phyloP scores from a whole-genome alignment of 2,888 invertebrate genomes.

The Kuschelorhynchus macadamiae region DNA sequence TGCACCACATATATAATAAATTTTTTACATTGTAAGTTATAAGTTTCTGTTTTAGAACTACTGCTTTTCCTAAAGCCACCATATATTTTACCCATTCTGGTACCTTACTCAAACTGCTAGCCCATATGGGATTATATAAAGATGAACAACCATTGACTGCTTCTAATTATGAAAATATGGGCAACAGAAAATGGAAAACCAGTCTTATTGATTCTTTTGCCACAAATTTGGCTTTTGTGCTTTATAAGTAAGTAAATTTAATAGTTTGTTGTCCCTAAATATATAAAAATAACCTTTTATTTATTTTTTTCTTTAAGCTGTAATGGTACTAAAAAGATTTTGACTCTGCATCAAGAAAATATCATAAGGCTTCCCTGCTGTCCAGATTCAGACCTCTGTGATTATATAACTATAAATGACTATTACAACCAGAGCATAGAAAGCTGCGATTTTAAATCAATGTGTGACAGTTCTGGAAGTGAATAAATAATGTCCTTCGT shows the following conservation, averaged over 20 bases:
- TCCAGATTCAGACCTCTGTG: conserved; percentile 76
- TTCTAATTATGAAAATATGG: conserved; percentile 66
- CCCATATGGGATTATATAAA: conserved; percentile 81
- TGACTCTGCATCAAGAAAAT: conserved; percentile 83
- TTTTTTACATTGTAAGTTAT: too few species aligned
- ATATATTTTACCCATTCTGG: conserved; percentile 89
- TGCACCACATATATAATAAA: too few species aligned
- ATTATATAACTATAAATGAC: conserved; percentile 72
- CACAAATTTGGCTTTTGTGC: conserved; percentile 84
- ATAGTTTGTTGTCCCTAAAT: background rate
- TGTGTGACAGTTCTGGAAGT: conserved; percentile 70
- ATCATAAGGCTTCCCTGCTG: conserved; percentile 80
- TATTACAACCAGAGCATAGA: conserved; percentile 74
- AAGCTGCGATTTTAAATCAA: conserved; percentile 77
- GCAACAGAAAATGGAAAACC: conserved; percentile 73
- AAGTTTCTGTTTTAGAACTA: conserved; percentile 56
- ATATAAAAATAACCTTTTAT: background rate
- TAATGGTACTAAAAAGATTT: conserved; percentile 70
- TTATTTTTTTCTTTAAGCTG: conserved; percentile 58
- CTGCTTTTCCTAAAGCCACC: conserved; percentile 65
- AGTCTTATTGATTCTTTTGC: conserved; percentile 83
- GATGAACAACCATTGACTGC: conserved; percentile 76
- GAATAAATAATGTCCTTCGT: background rate
- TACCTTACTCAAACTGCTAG: conserved; percentile 81
- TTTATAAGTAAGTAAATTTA: conserved; percentile 64